A percentile compares a stretch with the other conserved stretches of the same genome.
phyloP scores from a whole-genome alignment of 2,888 invertebrate species.

The Crematogaster levior region DNA sequence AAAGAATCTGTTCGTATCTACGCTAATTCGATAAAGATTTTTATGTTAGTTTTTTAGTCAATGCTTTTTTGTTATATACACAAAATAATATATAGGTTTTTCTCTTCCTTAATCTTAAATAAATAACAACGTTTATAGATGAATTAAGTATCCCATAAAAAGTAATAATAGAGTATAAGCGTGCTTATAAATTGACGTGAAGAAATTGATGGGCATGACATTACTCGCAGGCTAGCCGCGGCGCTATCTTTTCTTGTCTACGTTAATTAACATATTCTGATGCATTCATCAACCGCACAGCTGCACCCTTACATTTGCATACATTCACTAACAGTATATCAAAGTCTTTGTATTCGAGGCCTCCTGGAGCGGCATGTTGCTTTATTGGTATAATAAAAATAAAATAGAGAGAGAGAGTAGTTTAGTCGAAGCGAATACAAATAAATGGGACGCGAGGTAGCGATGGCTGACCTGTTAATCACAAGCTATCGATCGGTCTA shows the following conservation, averaged over 20 bases:
- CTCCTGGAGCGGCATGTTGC: background rate
- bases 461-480: constrained; percentile 55
- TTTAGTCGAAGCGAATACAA: constrained; percentile 24
- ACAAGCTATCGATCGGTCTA: constrained; percentile 45
- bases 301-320: constrained; percentile 40
- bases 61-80: no score
- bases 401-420: constrained; percentile 14
- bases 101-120: background rate
- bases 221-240: constrained; percentile 31
- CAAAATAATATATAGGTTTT: background rate
- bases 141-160: background rate
- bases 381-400: constrained; percentile 51
- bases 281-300: constrained; percentile 38
- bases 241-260: constrained; percentile 29
- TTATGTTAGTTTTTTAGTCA: no score
- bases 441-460: constrained; percentile 35
- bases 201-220: constrained; percentile 26
- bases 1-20: background rate
- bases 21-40: no score
- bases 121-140: background rate
- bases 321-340: constrained; percentile 32
- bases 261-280: constrained; percentile 50
- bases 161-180: background rate
- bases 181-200: constrained; percentile 5
- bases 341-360: constrained; percentile 33